Percentiles rank a stretch among this genome's conserved stretches.
These are phyloP conservation scores for Zaprionus ornatus DNA, from an alignment of 1,140 invertebrate genomes.

Conservation along the genomic window DNA sequence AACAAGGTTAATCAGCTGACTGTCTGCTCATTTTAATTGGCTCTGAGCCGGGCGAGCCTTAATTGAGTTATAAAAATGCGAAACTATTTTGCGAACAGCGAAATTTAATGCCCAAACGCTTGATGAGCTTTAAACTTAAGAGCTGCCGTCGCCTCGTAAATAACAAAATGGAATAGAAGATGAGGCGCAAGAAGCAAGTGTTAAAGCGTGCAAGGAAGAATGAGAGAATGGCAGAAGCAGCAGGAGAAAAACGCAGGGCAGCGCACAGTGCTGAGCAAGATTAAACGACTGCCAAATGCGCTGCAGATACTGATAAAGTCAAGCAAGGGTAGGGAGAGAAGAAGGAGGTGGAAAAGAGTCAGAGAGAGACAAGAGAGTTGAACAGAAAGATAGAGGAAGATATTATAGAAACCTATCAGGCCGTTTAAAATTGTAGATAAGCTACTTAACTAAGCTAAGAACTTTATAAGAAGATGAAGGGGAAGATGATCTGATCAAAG, in stretches of 20 bases:
- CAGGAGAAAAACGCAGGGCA: not conserved
- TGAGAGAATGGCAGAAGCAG: not conserved
- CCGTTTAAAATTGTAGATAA: not conserved
- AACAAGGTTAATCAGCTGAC: constrained; percentile 75
- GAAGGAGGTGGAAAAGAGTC: not conserved
- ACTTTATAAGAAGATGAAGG: not conserved
- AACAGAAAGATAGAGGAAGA: no score
- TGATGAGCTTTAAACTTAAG: constrained; percentile 78
- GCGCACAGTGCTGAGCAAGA: constrained; percentile 24
- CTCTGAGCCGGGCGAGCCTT: constrained; percentile 58
- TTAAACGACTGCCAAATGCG: constrained; percentile 28
- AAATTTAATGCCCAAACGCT: constrained; percentile 50
- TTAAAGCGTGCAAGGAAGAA: not conserved
- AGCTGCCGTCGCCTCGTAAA: constrained; percentile 59
- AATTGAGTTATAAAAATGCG: constrained; percentile 79
- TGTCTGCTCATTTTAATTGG: constrained; percentile 76
- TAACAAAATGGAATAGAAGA: constrained; percentile 70
- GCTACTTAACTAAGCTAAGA: no score
- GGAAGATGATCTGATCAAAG: not conserved
- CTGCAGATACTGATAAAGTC: constrained; percentile 5
- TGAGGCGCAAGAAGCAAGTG: constrained; percentile 35
- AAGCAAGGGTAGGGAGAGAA: not conserved
- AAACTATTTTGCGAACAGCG: constrained; percentile 67
- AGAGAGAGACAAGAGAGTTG: not conserved
- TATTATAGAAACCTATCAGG: not conserved